Conservation (phyloP, 23 tunicate species). For the Trididemnum clinides region DNA sequence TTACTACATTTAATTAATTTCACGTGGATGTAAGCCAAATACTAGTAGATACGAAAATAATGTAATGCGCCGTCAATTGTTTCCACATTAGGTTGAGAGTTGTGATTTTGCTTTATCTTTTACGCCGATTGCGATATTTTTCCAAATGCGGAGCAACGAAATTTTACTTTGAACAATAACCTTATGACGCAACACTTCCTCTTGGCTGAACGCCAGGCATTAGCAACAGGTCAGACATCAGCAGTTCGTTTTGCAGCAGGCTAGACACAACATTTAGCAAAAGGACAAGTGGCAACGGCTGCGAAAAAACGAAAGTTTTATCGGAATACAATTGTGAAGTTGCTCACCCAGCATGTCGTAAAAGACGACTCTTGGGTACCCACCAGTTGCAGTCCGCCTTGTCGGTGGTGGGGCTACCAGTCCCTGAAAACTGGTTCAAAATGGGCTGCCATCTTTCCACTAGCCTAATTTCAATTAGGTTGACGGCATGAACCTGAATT, state of each 20-base stretch:
- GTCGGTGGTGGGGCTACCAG: too few relatives aligned
- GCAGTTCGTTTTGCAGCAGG: background rate
- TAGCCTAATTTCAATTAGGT: too few relatives aligned
- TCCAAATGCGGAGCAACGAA: background rate
- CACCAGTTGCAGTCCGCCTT: too few relatives aligned
- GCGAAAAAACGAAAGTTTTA: too few relatives aligned
- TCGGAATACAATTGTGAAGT: too few relatives aligned
- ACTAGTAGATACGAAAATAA: background rate
- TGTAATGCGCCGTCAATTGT: background rate
- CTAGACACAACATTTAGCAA: background rate
- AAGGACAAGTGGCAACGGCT: constrained; percentile 12
- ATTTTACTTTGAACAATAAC: background rate
- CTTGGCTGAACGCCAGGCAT: background rate
- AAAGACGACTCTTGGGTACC: too few relatives aligned
- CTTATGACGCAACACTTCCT: background rate
- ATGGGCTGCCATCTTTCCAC: too few relatives aligned
- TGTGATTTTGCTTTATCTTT: background rate
- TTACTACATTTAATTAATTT: background rate
- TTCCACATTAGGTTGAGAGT: background rate
- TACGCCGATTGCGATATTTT: background rate
- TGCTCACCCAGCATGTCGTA: too few relatives aligned
- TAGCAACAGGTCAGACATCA: constrained; percentile 10
- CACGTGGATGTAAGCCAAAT: background rate
- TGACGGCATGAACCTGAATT: too few relatives aligned
- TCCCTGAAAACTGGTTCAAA: too few relatives aligned